phyloP scores from a whole-genome alignment of 2,888 invertebrate genomes.

The Timandra comae region DNA sequence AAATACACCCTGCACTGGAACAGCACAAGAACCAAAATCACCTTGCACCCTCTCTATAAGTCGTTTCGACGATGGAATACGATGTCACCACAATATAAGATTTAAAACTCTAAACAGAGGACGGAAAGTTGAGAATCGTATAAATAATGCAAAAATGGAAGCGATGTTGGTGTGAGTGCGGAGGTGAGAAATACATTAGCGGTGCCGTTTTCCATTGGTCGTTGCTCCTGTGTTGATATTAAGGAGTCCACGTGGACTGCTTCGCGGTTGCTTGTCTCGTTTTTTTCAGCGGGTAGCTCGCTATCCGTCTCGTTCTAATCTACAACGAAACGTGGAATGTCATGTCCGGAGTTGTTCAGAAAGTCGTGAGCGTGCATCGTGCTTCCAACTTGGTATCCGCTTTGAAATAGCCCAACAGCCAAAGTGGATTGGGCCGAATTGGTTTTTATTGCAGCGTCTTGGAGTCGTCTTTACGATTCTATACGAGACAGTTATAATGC shows the following conservation, averaged over 20 bases:
- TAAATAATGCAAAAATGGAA: conserved; percentile 56
- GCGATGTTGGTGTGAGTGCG: conserved; percentile 70
- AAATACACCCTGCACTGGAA: conserved; percentile 39
- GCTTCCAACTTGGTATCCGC: conserved; percentile 56
- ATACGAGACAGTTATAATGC: conserved; percentile 26
- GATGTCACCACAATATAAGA: conserved; percentile 35
- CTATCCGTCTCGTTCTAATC: conserved; percentile 74
- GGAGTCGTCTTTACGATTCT: conserved; percentile 33
- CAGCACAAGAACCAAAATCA: conserved; percentile 47
- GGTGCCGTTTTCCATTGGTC: conserved; percentile 77
- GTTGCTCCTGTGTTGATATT: conserved; percentile 75
- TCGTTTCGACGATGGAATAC: conserved; percentile 56
- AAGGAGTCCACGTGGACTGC: conserved; percentile 76
- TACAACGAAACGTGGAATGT: conserved; percentile 77
- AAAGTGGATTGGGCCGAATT: conserved; percentile 24
- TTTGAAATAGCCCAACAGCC: conserved; percentile 47
- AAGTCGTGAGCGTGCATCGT: conserved; percentile 78
- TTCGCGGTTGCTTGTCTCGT: conserved; percentile 70
- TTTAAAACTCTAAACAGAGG: conserved; percentile 47
- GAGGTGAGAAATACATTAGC: conserved; percentile 79
- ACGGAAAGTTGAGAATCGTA: conserved; percentile 54
- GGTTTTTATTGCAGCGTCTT: conserved; percentile 24
- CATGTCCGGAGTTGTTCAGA: conserved; percentile 77
- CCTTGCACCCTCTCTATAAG: conserved; percentile 44
- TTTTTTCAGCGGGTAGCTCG: conserved; percentile 66